Evolutionary conservation across 2,797 vertebrate genomes (phyloP).

Genomic region (Acomys russatus): DNA sequence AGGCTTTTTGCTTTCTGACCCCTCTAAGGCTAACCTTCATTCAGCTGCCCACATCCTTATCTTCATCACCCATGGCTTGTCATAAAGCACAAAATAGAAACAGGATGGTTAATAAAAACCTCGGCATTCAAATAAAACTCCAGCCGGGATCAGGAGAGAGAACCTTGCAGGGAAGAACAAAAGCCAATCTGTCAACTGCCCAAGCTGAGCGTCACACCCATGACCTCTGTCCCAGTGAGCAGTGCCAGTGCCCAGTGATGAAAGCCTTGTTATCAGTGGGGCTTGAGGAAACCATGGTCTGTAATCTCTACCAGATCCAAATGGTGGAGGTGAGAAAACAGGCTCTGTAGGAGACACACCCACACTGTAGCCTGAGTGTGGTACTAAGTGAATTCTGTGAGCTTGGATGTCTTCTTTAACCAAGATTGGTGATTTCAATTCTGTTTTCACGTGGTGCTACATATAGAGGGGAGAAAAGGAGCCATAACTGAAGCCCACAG

Average conservation of each 20-base stretch:
- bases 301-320: not conserved
- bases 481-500: not conserved
- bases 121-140: not conserved
- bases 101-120: not conserved
- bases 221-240: not conserved
- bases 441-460: not conserved
- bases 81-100: conserved; percentile 23
- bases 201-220: not conserved
- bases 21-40: not conserved
- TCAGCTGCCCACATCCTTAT: not conserved
- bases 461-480: not conserved
- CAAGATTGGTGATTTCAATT: not conserved
- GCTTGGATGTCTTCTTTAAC: not conserved
- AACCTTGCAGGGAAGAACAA: not conserved
- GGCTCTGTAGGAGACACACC: not conserved
- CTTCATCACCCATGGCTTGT: not conserved
- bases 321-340: not conserved
- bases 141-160: not conserved
- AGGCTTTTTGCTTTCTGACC: not conserved
- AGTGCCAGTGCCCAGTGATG: not conserved
- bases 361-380: not conserved
- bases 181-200: not conserved
- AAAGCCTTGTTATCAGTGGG: not conserved
- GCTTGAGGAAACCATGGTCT: fast-evolving
- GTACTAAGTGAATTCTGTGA: not conserved